Conservation (phyloP, 2,888 invertebrate species). For the Panopea generosa region DNA sequence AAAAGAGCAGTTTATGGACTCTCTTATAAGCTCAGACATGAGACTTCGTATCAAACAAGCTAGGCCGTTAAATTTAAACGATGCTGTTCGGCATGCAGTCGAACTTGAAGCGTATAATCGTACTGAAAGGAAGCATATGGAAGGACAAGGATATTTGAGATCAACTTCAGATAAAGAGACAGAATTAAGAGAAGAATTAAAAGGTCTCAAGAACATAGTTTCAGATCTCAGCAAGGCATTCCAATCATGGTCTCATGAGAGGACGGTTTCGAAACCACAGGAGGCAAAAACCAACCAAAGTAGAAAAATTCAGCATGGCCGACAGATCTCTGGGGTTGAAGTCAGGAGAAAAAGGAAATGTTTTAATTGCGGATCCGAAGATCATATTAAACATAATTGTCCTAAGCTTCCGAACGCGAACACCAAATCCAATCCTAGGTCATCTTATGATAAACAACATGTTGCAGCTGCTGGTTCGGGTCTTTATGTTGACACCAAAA, state of each 20-base stretch:
- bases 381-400: background rate
- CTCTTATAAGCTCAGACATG: constrained; percentile 15
- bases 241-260: too few relatives aligned
- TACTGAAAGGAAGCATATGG: background rate
- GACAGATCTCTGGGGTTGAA: too few relatives aligned
- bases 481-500: background rate
- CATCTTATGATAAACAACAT: too few relatives aligned
- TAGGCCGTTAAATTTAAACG: background rate
- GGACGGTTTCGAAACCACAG: too few relatives aligned
- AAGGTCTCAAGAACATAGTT: too few relatives aligned
- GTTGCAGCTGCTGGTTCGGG: background rate
- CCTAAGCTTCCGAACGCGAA: background rate
- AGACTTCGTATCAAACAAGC: background rate
- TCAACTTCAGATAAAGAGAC: background rate
- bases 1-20: constrained; percentile 17
- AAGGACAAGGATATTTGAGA: background rate
- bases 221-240: too few relatives aligned
- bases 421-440: background rate
- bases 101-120: background rate
- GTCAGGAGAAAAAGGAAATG: too few relatives aligned
- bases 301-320: too few relatives aligned
- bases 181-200: too few relatives aligned
- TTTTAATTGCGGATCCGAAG: too few relatives aligned
- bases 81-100: background rate
- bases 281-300: too few relatives aligned